These are phyloP conservation scores for Pogonognathellus flavescens DNA, from an alignment of 1,140 invertebrate species.

Conservation along the genomic window DNA sequence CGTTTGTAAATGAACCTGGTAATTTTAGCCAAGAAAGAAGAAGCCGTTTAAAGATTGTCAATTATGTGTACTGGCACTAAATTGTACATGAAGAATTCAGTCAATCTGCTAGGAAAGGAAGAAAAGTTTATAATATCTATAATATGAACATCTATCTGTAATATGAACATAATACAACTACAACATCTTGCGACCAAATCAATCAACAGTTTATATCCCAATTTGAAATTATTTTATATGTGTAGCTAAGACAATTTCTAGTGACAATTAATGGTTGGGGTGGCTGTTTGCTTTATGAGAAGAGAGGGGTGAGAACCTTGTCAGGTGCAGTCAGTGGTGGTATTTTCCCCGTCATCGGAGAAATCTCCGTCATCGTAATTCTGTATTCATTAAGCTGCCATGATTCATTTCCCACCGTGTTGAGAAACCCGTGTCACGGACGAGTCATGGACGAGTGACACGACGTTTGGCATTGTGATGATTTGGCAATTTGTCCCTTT, in stretches of 20 bases:
- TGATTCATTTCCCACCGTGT: too few species aligned
- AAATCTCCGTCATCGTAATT: too few species aligned
- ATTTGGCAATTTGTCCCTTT: too few species aligned
- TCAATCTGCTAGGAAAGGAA: not conserved
- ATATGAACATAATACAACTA: not conserved
- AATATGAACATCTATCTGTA: not conserved
- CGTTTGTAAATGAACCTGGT: not conserved
- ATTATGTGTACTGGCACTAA: not conserved
- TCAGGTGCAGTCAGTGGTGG: too few species aligned
- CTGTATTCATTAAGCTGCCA: too few species aligned
- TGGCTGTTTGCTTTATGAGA: not conserved
- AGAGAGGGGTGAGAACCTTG: too few species aligned
- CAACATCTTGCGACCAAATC: constrained; percentile 3
- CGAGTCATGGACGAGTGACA: too few species aligned
- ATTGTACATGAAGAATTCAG: not conserved
- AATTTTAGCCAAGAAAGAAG: not conserved
- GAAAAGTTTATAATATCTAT: not conserved
- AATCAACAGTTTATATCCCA: constrained; percentile 4
- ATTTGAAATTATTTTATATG: constrained; percentile 7
- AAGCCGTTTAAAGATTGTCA: not conserved
- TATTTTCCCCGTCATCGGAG: too few species aligned
- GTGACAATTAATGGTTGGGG: not conserved
- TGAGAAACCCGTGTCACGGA: too few species aligned
- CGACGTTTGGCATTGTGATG: too few species aligned
- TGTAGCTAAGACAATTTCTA: not conserved